These are phyloP conservation scores for Ornithoptera alexandrae DNA, from an alignment of 2,888 invertebrate genomes.

Conservation along the genomic window DNA sequence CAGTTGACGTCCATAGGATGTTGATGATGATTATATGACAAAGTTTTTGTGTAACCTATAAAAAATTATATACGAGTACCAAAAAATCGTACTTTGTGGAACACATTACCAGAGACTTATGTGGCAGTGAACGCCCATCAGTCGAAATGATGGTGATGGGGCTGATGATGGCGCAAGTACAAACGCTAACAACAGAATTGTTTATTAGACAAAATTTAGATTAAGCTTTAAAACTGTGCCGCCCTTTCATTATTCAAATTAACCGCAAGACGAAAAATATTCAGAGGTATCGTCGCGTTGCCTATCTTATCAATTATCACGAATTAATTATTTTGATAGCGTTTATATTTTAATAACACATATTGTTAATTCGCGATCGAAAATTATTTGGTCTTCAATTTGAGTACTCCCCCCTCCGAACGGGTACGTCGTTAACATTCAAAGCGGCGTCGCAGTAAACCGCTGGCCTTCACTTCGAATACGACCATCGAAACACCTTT, in stretches of 20 bases:
- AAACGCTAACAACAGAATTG: too few relatives aligned
- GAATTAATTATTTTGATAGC: constrained; percentile 20
- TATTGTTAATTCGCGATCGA: background rate
- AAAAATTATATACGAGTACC: too few relatives aligned
- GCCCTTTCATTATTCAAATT: background rate
- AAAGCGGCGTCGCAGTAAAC: background rate
- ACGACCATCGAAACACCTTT: background rate
- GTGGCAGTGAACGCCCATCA: too few relatives aligned
- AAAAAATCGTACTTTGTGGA: too few relatives aligned
- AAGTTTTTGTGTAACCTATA: too few relatives aligned
- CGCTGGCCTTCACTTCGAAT: background rate
- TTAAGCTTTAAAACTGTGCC: background rate
- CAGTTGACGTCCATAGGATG: too few relatives aligned
- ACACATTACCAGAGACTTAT: too few relatives aligned
- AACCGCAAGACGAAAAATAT: background rate
- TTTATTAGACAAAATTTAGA: background rate
- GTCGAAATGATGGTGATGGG: too few relatives aligned
- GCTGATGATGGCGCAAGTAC: too few relatives aligned
- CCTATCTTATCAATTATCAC: constrained; percentile 22
- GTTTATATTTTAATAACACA: constrained; percentile 3
- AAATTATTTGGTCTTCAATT: constrained; percentile 3
- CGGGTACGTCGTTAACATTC: constrained; percentile 7
- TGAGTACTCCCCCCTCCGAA: background rate
- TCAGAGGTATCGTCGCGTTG: constrained; percentile 8
- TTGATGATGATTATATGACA: too few relatives aligned